Conservation (phyloP, 2,888 invertebrate species). For the Acronicta psi region DNA sequence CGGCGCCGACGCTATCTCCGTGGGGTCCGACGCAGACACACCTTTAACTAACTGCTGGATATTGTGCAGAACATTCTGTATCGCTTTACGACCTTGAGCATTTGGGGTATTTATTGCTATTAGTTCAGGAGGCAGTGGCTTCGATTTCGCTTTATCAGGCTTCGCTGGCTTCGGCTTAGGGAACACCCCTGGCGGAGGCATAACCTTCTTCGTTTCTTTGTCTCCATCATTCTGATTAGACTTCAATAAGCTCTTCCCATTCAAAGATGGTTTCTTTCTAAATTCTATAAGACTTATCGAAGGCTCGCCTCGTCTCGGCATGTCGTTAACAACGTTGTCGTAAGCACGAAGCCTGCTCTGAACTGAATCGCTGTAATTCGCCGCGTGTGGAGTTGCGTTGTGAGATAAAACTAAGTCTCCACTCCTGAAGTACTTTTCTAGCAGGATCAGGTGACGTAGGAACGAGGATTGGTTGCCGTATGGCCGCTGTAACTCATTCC, state of each 20-base stretch:
- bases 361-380: conserved; percentile 94
- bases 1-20: conserved; percentile 81
- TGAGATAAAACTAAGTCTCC: conserved; percentile 93
- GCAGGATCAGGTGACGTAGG: conserved; percentile 93
- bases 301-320: conserved; percentile 71
- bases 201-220: conserved; percentile 73
- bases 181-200: conserved; percentile 74
- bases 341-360: conserved; percentile 94
- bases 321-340: conserved; percentile 88
- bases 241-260: conserved; percentile 84
- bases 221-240: conserved; percentile 74
- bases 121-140: conserved; percentile 87
- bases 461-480: conserved; percentile 97
- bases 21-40: conserved; percentile 82
- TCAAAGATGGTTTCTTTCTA: conserved; percentile 80
- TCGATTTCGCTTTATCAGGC: conserved; percentile 74
- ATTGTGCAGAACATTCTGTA: conserved; percentile 84
- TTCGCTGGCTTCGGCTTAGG: conserved; percentile 68
- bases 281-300: conserved; percentile 81
- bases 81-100: conserved; percentile 80
- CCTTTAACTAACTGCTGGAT: conserved; percentile 86
- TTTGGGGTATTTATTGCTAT: conserved; percentile 89
- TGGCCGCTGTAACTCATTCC: conserved; percentile 95
- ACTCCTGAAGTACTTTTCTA: conserved; percentile 95
- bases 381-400: conserved; percentile 92